A percentile compares a stretch with the other conserved stretches of the same genome.
These are phyloP conservation scores for Acronicta aceris DNA, from an alignment of 2,888 invertebrate genomes.

Conservation along the genomic window DNA sequence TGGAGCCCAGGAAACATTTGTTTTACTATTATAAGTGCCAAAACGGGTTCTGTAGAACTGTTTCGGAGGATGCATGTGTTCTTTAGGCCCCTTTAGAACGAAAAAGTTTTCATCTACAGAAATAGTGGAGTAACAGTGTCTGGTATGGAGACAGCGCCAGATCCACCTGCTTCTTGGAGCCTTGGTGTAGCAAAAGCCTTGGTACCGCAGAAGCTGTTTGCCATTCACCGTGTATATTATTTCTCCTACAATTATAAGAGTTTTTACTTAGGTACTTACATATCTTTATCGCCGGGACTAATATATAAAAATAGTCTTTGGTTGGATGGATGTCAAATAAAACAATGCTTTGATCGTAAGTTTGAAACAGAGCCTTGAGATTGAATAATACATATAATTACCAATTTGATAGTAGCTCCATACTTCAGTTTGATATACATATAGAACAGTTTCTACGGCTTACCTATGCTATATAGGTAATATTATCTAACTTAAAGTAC, in stretches of 20 bases:
- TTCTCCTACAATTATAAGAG: constrained; percentile 49
- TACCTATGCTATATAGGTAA: too few species aligned
- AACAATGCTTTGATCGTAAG: too few species aligned
- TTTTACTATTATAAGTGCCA: constrained; percentile 37
- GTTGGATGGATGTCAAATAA: too few species aligned
- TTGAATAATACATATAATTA: too few species aligned
- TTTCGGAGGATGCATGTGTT: constrained; percentile 57
- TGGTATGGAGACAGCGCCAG: constrained; percentile 71
- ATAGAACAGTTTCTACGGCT: too few species aligned
- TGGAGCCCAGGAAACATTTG: constrained; percentile 28
- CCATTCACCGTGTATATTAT: constrained; percentile 58
- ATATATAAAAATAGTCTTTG: too few species aligned
- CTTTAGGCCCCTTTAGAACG: constrained; percentile 35
- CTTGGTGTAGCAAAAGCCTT: constrained; percentile 60
- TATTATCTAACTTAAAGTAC: too few species aligned
- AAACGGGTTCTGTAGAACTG: constrained; percentile 21
- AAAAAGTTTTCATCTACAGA: constrained; percentile 40
- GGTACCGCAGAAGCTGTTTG: constrained; percentile 56
- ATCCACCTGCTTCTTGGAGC: constrained; percentile 48
- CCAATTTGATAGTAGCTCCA: too few species aligned
- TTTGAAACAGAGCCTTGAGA: too few species aligned
- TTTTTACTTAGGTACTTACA: not conserved
- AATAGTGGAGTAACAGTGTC: constrained; percentile 60
- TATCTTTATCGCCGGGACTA: too few species aligned
- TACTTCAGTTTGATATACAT: too few species aligned